Evolutionary conservation across 2,797 vertebrate species (phyloP).

Genomic region (Molossus molossus): DNA sequence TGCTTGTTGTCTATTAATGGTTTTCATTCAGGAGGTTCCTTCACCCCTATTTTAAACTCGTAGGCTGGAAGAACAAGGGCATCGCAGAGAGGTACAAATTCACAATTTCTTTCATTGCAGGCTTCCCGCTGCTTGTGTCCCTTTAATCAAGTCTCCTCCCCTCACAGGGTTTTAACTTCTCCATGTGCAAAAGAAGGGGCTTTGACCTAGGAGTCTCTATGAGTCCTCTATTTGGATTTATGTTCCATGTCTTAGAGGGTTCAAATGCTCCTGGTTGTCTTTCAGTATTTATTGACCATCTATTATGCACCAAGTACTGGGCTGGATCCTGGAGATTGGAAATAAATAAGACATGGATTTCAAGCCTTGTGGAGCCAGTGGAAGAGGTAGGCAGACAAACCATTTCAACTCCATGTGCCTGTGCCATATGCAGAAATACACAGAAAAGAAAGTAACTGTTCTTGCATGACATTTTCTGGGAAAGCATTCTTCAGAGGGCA

Average conservation of each 20-base stretch:
- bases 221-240: neutral
- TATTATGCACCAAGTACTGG: neutral
- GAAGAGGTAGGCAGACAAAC: neutral
- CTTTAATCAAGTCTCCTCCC: slow-evolving; percentile 10
- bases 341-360: neutral
- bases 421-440: neutral
- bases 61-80: neutral
- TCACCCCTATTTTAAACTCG: slow-evolving; percentile 1
- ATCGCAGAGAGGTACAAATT: neutral
- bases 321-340: neutral
- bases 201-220: neutral
- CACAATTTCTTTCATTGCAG: neutral
- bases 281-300: neutral
- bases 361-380: neutral
- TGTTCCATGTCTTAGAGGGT: neutral
- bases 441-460: neutral
- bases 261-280: neutral
- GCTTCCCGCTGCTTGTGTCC: neutral
- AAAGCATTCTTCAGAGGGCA: neutral
- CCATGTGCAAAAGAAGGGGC: neutral
- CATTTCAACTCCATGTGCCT: neutral
- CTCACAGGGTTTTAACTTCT: slow-evolving; percentile 21
- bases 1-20: no score
- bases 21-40: neutral
- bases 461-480: neutral